Evolutionary conservation across 1,140 invertebrate species (phyloP).

Genomic region (Trichonephila clavata): DNA sequence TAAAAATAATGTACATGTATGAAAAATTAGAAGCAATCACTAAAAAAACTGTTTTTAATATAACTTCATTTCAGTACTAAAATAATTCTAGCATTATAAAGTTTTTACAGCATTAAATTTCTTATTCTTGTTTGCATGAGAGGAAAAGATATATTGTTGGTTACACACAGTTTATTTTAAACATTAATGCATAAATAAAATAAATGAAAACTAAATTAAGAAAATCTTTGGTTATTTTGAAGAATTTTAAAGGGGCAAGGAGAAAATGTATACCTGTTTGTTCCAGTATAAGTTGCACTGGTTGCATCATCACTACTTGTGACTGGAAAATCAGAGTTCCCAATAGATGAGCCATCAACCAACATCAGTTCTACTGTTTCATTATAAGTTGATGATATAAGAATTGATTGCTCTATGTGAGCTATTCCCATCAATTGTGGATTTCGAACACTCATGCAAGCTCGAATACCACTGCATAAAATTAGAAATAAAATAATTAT

Average conservation of each 20-base stretch:
- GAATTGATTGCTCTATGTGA: constrained; percentile 81
- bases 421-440: constrained; percentile 84
- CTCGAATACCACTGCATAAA: constrained; percentile 73
- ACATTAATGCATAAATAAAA: neutral
- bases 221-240: too few species aligned
- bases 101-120: too few species aligned
- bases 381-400: constrained; percentile 82
- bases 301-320: neutral
- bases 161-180: neutral
- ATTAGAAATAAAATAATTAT: too few species aligned
- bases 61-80: too few species aligned
- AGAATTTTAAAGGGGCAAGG: neutral
- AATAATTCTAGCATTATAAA: too few species aligned
- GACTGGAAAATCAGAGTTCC: neutral
- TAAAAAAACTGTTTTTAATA: too few species aligned
- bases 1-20: too few species aligned
- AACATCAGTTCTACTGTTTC: constrained; percentile 79
- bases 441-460: constrained; percentile 83
- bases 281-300: neutral
- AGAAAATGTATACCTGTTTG: constrained; percentile 3
- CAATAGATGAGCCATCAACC: constrained; percentile 74
- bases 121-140: too few species aligned
- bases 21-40: too few species aligned
- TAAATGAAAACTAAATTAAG: too few species aligned
- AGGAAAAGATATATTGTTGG: too few species aligned